Conservation (phyloP, 30 jellyfish, hydroid and myxozoan genomes). For the Pelagia noctiluca region DNA sequence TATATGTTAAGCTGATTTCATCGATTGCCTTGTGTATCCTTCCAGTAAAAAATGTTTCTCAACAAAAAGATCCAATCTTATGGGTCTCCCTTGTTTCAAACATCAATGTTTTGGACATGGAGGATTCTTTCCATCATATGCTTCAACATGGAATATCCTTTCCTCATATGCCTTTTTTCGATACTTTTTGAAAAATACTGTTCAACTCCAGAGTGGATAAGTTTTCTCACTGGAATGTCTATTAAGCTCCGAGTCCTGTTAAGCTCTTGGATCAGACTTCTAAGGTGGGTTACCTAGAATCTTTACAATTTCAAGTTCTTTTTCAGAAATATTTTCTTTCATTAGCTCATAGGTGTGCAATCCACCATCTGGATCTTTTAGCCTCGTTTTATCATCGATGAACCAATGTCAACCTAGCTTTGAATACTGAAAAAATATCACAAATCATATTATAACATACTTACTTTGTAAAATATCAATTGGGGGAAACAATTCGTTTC, state of each 20-base stretch:
- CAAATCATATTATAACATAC: too few species aligned
- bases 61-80: background rate
- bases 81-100: constrained; percentile 8
- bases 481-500: too few species aligned
- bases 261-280: background rate
- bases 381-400: too few species aligned
- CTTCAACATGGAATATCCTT: too few species aligned
- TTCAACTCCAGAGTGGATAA: background rate
- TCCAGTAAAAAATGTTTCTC: background rate
- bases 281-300: background rate
- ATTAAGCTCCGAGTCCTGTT: background rate
- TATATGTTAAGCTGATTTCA: constrained; percentile 1
- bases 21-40: constrained; percentile 22
- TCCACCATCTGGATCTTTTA: constrained; percentile 18
- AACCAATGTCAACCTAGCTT: too few species aligned
- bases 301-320: too few species aligned
- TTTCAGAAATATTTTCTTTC: too few species aligned
- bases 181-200: background rate
- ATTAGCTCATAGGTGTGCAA: background rate
- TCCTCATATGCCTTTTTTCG: background rate
- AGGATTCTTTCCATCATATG: too few species aligned
- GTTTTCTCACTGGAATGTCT: background rate
- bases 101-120: background rate
- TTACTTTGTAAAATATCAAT: too few species aligned
- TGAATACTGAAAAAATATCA: too few species aligned